Base-by-base conservation (phyloP, 2,797 vertebrate species). In the Allobates femoralis region DNA sequence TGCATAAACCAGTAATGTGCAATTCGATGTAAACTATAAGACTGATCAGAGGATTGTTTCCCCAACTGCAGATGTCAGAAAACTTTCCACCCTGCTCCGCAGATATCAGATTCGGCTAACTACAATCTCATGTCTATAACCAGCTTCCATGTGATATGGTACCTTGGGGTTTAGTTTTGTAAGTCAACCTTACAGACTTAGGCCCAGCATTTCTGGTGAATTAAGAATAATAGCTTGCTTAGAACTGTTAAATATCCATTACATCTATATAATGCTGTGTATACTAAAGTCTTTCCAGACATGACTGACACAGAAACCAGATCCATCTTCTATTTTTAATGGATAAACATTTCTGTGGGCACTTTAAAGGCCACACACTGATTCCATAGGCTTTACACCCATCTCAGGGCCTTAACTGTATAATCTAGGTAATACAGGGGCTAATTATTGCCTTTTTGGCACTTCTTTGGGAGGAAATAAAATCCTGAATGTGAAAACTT, bases 401-500 rank as follows among this genome's bases (percentile, higher is more conserved):
- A 53, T 60, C 32, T 76, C 30, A 62, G 51, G 18, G 75, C 53
- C 53, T 85, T 71, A 79, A 23, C 71, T 56, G 16, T 56, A 67
- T 28, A 77, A 86, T 55, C 56, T 67, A 11, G 21, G 11, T 76
- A 86, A 82, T 56, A 23, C 51, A 5, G 37, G 23, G 85, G 28
- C 56, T 62, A 58, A 85, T 46, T 67, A 60, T 71, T 73, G 50
- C 32, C 53, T 85, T 79, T 80, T 69, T 85, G 71, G 71, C 71
- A 74, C 71, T 78, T 56, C 55, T 37, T 79, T 62, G n/a, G 16
- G n/a, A 81, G 26, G 66, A 81, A 75, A 86, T 32, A 75, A 50
- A 73, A 81, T 26, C 23, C 79, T 76, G 46, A 67, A 56, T 76
- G 71, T n/a, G 46, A 34, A 82, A 19, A 66, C 12, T 69, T 66